Evolutionary conservation across 2,797 vertebrate species (phyloP), one percentile per base, ranked within the genome.

Genomic region (Acanthurus leucopareius): DNA sequence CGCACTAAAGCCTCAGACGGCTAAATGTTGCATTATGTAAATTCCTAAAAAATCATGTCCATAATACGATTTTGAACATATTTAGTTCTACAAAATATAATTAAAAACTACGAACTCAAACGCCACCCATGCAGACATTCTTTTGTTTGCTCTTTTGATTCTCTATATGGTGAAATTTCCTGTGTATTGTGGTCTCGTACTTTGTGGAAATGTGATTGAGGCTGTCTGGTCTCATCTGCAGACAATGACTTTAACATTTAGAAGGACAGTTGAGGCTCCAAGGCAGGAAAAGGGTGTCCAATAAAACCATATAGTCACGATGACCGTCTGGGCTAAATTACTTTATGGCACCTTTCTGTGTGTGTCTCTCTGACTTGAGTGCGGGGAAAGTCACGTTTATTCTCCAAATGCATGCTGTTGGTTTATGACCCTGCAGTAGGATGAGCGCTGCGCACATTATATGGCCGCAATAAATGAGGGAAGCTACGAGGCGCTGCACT

Each of bases 321-420:
- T 68, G 87, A 73, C 85, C 90, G 92, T 94, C 92, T 94, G 93
- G 87, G 5, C 67, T 91, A 80, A 93, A 94, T 93, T 1, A 87
- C 88, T 92, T 93, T 91, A 93, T 90, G 85, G 73, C n/a, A 14
- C 20, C 70, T 58, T 25, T 69, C 68, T 56, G 13, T 76, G 45
- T 62, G 69, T 19, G 56, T 79, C 4, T 78, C 15, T 85, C 38
- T 77, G 63, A 68, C 17, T 61, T 51, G 76, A 25, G 73, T 69
- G 77, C 71, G 80, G 74, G 71, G 90, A 92, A 92, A 93, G 92
- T 93, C 93, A 94, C 89, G 93, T 93, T 94, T 94, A 94, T 92
- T 93, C 90, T 88, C 86, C 92, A 93, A 93, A 92, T 92, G 89
- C 93, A 92, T 82, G 92, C 87, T 88, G 91, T 91, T 92, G 89